These are phyloP conservation scores for Gastrophysa polygoni DNA, from an alignment of 2,888 invertebrate species.

Conservation along the genomic window DNA sequence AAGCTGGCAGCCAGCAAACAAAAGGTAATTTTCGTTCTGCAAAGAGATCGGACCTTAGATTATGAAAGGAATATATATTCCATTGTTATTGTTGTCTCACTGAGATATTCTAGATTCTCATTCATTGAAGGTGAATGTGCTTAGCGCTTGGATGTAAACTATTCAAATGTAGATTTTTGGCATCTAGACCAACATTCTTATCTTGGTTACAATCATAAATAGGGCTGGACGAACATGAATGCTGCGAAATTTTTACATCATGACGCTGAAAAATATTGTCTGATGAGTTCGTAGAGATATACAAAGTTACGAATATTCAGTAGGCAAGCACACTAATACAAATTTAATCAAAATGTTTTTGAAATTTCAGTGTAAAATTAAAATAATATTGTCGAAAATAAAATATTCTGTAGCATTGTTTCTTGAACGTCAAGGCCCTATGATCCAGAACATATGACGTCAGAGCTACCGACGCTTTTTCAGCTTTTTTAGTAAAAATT, in stretches of 20 bases:
- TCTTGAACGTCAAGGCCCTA: too few relatives aligned
- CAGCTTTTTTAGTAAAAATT: too few relatives aligned
- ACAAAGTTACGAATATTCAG: too few relatives aligned
- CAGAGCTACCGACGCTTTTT: too few relatives aligned
- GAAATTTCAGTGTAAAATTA: too few relatives aligned
- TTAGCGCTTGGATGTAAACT: slow-evolving; percentile 39
- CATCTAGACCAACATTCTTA: slow-evolving; percentile 32
- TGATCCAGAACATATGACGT: too few relatives aligned
- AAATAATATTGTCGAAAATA: too few relatives aligned
- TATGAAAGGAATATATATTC: slow-evolving; percentile 4
- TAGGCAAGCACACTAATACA: too few relatives aligned
- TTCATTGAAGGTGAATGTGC: slow-evolving; percentile 35
- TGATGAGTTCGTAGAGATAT: not conserved
- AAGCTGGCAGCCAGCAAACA: slow-evolving; percentile 68
- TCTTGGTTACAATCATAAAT: slow-evolving; percentile 13
- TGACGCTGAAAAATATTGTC: not conserved
- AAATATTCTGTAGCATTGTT: too few relatives aligned
- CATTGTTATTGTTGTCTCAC: slow-evolving; percentile 23
- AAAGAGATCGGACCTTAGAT: too few relatives aligned
- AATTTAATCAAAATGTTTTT: too few relatives aligned
- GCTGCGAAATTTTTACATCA: not conserved
- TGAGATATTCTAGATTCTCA: slow-evolving; percentile 22
- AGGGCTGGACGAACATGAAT: not conserved
- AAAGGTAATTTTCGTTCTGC: slow-evolving; percentile 71
- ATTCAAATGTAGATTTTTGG: slow-evolving; percentile 37